phyloP scores from a whole-genome alignment of 1,140 invertebrate genomes.

The Bombyx mori region ASM3026992v2 NC_085129.1:6880501-6881000 shows the following conservation, averaged over 20 bases:
- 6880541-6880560: constrained; percentile 36
- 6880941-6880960: constrained; percentile 38
- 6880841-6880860: constrained; percentile 58
- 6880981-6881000: constrained; percentile 22
- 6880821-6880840: constrained; percentile 50
- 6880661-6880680: constrained; percentile 12
- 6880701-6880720: background rate
- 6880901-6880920: constrained; percentile 55
- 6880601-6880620: constrained; percentile 29
- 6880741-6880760: constrained; percentile 18
- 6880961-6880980: constrained; percentile 40
- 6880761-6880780: constrained; percentile 38
- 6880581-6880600: constrained; percentile 32
- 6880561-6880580: constrained; percentile 42
- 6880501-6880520: constrained; percentile 26
- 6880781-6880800: constrained; percentile 49
- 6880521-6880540: constrained; percentile 25
- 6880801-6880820: constrained; percentile 36
- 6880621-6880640: constrained; percentile 32
- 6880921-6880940: constrained; percentile 57
- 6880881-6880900: constrained; percentile 57
- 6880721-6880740: constrained; percentile 25
- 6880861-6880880: constrained; percentile 34
- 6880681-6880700: constrained; percentile 1
- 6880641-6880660: constrained; percentile 22